Conservation (phyloP, 2,113 vertebrate genomes). For the Synchiropus splendidus region DNA sequence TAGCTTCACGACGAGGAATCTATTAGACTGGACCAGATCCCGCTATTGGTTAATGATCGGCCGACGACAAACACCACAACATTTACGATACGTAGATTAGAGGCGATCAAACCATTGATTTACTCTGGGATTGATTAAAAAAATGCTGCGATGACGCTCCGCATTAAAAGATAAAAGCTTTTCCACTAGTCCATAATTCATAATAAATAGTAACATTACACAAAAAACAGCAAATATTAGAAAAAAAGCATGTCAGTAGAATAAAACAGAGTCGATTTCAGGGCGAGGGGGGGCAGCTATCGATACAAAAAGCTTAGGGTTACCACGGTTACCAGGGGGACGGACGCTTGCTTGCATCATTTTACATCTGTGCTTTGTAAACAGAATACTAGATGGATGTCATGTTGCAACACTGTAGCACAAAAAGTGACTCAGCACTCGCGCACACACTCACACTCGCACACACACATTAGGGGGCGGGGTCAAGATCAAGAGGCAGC, state of each 20-base stretch:
- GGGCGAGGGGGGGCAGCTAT: slow-evolving; percentile 33
- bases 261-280: slow-evolving; percentile 30
- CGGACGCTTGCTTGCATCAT: slow-evolving; percentile 36
- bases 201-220: slow-evolving; percentile 63
- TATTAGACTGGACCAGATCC: slow-evolving; percentile 43
- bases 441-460: slow-evolving; percentile 34
- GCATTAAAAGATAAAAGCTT: slow-evolving; percentile 32
- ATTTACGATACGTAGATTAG: slow-evolving; percentile 56
- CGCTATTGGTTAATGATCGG: slow-evolving; percentile 48
- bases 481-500: slow-evolving; percentile 22
- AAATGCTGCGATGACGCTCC: slow-evolving; percentile 31
- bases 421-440: slow-evolving; percentile 27
- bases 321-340: slow-evolving; percentile 11
- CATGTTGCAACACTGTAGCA: slow-evolving; percentile 24
- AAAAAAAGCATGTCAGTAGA: slow-evolving; percentile 47
- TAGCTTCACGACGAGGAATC: slow-evolving; percentile 17
- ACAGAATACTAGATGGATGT: slow-evolving; percentile 39
- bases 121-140: slow-evolving; percentile 37
- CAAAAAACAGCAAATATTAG: slow-evolving; percentile 44
- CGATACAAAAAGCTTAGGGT: slow-evolving; percentile 34
- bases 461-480: slow-evolving; percentile 22
- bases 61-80: slow-evolving; percentile 52
- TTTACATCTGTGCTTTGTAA: slow-evolving; percentile 48
- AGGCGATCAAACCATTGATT: slow-evolving; percentile 38
- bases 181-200: slow-evolving; percentile 36